These are phyloP conservation scores for Rhingia rostrata DNA, from an alignment of 2,888 invertebrate species.

Conservation along the genomic window DNA sequence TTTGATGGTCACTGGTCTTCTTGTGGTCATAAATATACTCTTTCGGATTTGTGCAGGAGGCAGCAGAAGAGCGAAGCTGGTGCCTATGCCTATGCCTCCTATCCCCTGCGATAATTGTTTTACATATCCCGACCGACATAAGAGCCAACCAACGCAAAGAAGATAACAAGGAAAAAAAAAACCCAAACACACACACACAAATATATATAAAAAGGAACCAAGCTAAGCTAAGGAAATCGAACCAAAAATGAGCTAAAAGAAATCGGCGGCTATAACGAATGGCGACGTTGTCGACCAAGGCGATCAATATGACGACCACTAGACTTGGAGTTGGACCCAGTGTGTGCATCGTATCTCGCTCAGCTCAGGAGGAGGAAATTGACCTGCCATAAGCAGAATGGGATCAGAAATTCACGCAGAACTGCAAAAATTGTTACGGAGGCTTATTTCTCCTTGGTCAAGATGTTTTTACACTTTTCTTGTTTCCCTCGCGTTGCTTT, in stretches of 20 bases:
- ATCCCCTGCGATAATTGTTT: constrained; percentile 70
- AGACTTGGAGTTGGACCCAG: constrained; percentile 13
- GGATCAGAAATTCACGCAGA: constrained; percentile 70
- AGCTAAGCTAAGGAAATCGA: constrained; percentile 47
- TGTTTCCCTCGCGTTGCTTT: constrained; percentile 3
- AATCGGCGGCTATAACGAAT: constrained; percentile 71
- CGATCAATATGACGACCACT: constrained; percentile 66
- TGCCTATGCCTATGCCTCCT: constrained; percentile 39
- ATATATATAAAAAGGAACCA: constrained; percentile 6
- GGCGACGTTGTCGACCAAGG: constrained; percentile 61
- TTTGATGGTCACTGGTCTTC: constrained; percentile 73
- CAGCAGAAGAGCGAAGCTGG: constrained; percentile 8
- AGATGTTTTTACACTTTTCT: constrained; percentile 2
- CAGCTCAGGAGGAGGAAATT: constrained; percentile 62
- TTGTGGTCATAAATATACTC: constrained; percentile 73
- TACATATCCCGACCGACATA: constrained; percentile 64
- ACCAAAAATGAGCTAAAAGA: constrained; percentile 65
- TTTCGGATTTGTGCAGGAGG: constrained; percentile 56
- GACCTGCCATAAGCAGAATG: constrained; percentile 71
- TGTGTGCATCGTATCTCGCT: constrained; percentile 28
- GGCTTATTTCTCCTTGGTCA: constrained; percentile 30
- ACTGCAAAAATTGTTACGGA: constrained; percentile 61
- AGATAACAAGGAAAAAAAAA: constrained; percentile 3
- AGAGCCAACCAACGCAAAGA: constrained; percentile 36
- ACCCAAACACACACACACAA: neutral